A percentile compares a stretch with the other conserved stretches of the same genome.
Evolutionary conservation across 2,797 vertebrate genomes (phyloP).

Genomic region (Lateolabrax maculatus): DNA sequence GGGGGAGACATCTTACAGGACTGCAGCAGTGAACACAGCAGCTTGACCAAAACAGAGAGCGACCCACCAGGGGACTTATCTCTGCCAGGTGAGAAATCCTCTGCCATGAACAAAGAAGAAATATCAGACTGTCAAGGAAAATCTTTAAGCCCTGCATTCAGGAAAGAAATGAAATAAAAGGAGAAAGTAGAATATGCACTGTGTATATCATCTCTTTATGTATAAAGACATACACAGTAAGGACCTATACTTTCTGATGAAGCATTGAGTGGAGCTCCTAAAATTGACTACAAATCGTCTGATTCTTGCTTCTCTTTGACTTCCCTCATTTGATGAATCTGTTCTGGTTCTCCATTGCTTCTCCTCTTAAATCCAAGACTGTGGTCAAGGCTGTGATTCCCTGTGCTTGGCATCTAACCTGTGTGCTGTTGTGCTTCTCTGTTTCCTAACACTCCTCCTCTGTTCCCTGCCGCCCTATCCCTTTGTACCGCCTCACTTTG

Average conservation of each 20-base stretch:
- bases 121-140: not conserved
- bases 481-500: conserved; percentile 78
- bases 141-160: not conserved
- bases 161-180: not conserved
- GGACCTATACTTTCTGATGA: not conserved
- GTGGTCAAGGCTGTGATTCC: conserved; percentile 46
- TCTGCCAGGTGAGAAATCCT: conserved; percentile 89
- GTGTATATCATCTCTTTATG: not conserved
- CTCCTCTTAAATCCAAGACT: conserved; percentile 37
- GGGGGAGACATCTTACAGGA: conserved; percentile 91
- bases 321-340: conserved; percentile 14
- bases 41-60: conserved; percentile 86
- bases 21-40: conserved; percentile 88
- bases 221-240: not conserved
- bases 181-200: not conserved
- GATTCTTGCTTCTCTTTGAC: conserved; percentile 14
- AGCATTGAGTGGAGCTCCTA: not conserved
- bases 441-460: conserved; percentile 74
- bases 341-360: conserved; percentile 42
- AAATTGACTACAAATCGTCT: not conserved
- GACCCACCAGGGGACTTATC: conserved; percentile 87
- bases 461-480: conserved; percentile 69
- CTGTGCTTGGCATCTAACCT: conserved; percentile 77
- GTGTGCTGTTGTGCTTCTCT: conserved; percentile 71
- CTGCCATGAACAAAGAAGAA: not conserved